Evolutionary conservation across 2,888 invertebrate species (phyloP).

Genomic region (Lumbricus terrestris): DNA sequence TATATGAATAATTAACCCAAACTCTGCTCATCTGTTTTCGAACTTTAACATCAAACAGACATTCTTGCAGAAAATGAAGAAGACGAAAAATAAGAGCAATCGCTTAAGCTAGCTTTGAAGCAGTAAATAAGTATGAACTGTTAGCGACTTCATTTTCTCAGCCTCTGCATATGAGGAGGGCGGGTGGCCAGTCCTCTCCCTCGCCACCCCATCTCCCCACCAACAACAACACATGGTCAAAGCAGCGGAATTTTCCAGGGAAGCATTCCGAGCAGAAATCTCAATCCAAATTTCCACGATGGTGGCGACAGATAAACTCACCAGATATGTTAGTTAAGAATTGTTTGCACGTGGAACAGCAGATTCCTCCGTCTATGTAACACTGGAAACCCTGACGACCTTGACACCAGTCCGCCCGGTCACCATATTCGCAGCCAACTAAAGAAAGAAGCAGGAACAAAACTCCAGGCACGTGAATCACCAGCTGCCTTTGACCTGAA

Average conservation of each 20-base stretch:
- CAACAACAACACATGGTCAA: too few relatives aligned
- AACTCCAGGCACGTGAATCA: neutral
- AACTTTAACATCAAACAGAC: neutral
- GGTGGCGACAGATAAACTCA: neutral
- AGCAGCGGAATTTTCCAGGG: too few relatives aligned
- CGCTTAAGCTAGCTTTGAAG: too few relatives aligned
- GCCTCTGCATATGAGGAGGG: too few relatives aligned
- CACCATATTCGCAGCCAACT: slow-evolving; percentile 17
- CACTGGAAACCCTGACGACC: neutral
- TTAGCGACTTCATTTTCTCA: too few relatives aligned
- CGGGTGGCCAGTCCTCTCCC: too few relatives aligned
- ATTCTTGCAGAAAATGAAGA: neutral
- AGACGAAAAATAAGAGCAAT: too few relatives aligned
- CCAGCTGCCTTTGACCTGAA: neutral
- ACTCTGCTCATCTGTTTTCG: neutral
- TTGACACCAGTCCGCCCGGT: neutral
- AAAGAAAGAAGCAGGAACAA: neutral
- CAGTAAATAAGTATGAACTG: too few relatives aligned
- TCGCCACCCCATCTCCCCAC: too few relatives aligned
- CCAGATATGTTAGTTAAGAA: neutral
- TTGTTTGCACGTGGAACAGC: slow-evolving; percentile 18
- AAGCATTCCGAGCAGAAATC: too few relatives aligned
- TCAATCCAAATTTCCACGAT: too few relatives aligned
- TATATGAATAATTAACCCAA: neutral
- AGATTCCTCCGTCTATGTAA: slow-evolving; percentile 7